A percentile compares a stretch with the other conserved stretches of the same genome.
Evolutionary conservation across 2,113 vertebrate genomes (phyloP).

Genomic region (Psammodynastes pulverulentus): DNA sequence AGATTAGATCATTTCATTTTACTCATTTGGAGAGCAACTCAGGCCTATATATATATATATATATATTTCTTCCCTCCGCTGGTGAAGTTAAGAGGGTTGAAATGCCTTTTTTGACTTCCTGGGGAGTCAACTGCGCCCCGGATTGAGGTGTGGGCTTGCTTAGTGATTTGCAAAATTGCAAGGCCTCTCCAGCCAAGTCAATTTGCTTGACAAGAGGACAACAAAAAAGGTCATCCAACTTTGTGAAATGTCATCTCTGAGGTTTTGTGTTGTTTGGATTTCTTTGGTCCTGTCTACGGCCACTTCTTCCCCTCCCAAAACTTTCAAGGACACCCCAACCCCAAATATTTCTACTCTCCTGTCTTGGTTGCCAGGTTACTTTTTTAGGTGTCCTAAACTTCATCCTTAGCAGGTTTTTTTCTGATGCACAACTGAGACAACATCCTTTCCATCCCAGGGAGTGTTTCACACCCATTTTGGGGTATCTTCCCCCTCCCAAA

Average conservation of each 20-base stretch:
- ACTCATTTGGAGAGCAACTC: background rate
- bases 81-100: background rate
- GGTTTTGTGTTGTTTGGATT: background rate
- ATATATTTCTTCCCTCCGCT: background rate
- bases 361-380: background rate
- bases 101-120: background rate
- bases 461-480: background rate
- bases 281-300: background rate
- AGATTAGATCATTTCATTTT: background rate
- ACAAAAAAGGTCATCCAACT: slow-evolving; percentile 27
- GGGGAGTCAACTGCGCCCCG: background rate
- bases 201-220: background rate
- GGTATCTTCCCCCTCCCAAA: background rate
- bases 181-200: background rate
- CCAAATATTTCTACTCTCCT: background rate
- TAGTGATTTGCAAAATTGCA: background rate
- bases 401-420: background rate
- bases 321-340: background rate
- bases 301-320: slow-evolving; percentile 3
- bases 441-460: background rate
- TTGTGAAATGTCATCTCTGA: background rate
- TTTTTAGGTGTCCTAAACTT: no score
- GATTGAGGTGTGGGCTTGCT: background rate
- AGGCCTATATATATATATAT: background rate
- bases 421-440: background rate